Evolutionary conservation across 2,113 vertebrate species (phyloP), one percentile per base, ranked within the genome.

Genomic region (Crotophaga sulcirostris): DNA sequence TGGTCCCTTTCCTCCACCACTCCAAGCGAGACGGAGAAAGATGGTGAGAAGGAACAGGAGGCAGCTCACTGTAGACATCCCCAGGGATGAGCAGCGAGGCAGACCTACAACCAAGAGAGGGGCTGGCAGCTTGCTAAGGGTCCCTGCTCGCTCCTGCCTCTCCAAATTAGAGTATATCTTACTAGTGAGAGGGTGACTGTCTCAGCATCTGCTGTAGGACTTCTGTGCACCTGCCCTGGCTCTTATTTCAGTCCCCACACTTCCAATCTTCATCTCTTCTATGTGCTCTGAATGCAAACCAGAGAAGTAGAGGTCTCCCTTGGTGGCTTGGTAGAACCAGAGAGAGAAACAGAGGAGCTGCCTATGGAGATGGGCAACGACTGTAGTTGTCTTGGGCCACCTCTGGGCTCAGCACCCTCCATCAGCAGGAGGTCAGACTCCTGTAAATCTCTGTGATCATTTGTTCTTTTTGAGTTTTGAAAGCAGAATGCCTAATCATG

Each of bases 401-500:
- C 91, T 86, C 88, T 51, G 77, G 52, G 84, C 95, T 87, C 86
- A 55, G 89, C 88, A 87, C 77, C 83, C 51, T 85, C 59, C 51
- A 6, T 8, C 70, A 63, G 64, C 73, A 21, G 76, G 90, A 79
- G 51, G 49, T 20, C 15, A 51, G 68, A 5, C 44, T 79, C 52
- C 19, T 8, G 73, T 56, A 49, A 92, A 96, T 84, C 86, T 94
- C 58, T 13, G 80, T 36, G 59, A 89, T 96, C 96, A 87, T 96
- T 97, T 92, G 82, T 87, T 93, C 73, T 62, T 80, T 78, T 82
- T 44, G 84, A 92, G 76, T 90, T 93, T 94, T 64, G 93, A 93
- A 96, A 95, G 82, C 69, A 72, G 87, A 97, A 91, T 38, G 87
- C 74, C 78, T 96, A 94, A 97, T 97, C 97, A 96, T 81, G 88